Percentiles rank a stretch among this genome's conserved stretches.
Conservation (phyloP, 92 coral and sea anemone genomes). For the Zoanthus sansibaricus region DNA sequence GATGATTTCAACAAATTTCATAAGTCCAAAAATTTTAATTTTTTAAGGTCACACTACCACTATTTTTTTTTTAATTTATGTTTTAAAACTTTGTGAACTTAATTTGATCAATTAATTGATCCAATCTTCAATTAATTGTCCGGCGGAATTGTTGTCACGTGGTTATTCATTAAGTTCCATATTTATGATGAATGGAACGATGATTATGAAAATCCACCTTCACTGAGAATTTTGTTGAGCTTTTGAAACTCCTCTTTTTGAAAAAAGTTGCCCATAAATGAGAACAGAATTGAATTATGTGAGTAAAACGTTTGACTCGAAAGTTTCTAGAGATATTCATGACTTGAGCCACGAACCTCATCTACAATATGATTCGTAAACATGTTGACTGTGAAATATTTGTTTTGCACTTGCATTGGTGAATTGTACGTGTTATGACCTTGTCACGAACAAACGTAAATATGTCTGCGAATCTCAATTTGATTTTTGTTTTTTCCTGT, state of each 20-base stretch:
- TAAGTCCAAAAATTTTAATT: no score
- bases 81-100: no score
- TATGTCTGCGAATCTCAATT: not conserved
- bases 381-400: not conserved
- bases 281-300: not conserved
- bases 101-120: no score
- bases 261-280: not conserved
- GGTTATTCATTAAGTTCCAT: no score
- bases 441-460: not conserved
- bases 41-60: no score
- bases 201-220: not conserved
- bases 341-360: not conserved
- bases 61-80: no score
- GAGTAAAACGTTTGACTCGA: not conserved
- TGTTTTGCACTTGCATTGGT: not conserved
- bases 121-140: no score
- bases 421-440: not conserved
- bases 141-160: no score
- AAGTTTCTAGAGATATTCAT: not conserved
- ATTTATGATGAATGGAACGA: not conserved
- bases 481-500: not conserved
- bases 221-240: not conserved
- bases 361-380: not conserved
- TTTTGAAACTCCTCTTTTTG: not conserved
- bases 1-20: no score